phyloP scores from a whole-genome alignment of 92 coral and sea anemone genomes.

The Meandrina meandrites region DNA sequence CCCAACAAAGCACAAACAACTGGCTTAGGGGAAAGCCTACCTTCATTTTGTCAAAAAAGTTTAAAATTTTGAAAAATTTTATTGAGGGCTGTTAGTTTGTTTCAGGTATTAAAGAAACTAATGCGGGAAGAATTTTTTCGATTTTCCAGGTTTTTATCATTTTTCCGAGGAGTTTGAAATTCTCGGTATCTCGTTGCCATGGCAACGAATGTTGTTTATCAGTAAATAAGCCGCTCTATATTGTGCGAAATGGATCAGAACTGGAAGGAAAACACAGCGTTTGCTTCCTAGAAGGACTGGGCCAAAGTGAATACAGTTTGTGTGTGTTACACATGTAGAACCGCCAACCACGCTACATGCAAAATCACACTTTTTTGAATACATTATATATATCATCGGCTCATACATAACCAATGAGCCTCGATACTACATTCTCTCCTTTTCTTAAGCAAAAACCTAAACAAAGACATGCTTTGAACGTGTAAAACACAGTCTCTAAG shows the following conservation, averaged over 20 bases:
- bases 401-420: no score
- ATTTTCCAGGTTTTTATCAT: background rate
- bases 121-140: background rate
- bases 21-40: background rate
- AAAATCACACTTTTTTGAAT: no score
- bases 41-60: slow-evolving; percentile 10
- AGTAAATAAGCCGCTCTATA: background rate
- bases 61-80: background rate
- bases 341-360: no score
- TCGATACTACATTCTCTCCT: no score
- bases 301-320: background rate
- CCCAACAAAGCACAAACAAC: no score
- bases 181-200: background rate
- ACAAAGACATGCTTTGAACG: no score
- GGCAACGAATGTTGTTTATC: background rate
- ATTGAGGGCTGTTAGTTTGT: background rate
- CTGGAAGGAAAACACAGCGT: background rate
- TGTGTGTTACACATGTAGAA: background rate
- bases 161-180: background rate
- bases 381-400: no score
- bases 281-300: background rate
- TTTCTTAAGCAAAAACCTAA: no score
- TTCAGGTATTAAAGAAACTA: background rate
- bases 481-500: no score
- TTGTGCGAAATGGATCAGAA: background rate